Conservation (phyloP, 2,797 vertebrate genomes). For the Mus minutoides region DNA sequence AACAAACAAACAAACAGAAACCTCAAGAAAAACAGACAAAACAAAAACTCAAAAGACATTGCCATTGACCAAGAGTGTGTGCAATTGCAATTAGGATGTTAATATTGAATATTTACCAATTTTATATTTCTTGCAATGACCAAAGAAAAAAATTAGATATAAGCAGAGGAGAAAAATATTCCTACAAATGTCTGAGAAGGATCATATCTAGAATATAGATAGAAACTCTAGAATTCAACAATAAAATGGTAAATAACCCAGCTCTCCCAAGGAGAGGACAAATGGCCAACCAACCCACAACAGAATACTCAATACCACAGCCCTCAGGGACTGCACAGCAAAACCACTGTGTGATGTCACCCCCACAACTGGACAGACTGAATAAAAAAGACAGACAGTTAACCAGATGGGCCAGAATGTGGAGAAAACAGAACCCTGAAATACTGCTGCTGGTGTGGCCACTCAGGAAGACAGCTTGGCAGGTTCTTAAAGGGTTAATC, state of each 20-base stretch:
- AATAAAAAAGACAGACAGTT: not conserved
- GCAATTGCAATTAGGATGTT: not conserved
- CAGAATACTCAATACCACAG: not conserved
- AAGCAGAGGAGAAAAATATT: slow-evolving; percentile 28
- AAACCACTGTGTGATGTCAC: not conserved
- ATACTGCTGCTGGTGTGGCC: too few relatives aligned
- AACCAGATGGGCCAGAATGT: not conserved
- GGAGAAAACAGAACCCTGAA: not conserved
- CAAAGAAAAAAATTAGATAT: not conserved
- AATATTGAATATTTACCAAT: not conserved
- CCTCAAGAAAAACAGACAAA: too few relatives aligned
- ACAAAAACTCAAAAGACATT: too few relatives aligned
- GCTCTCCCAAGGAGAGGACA: not conserved
- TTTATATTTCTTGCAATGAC: not conserved
- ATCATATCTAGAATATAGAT: not conserved
- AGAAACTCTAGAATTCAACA: not conserved
- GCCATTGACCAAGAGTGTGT: not conserved
- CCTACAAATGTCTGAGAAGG: not conserved
- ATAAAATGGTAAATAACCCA: not conserved
- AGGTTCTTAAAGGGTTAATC: not conserved
- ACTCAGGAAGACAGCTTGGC: not conserved
- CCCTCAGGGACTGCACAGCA: not conserved
- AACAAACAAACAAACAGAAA: too few relatives aligned
- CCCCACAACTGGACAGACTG: not conserved
- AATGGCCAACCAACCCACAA: not conserved